These are phyloP conservation scores for Anguilla marmorata DNA, from an alignment of 2,797 vertebrate species.

Conservation along the genomic window DNA sequence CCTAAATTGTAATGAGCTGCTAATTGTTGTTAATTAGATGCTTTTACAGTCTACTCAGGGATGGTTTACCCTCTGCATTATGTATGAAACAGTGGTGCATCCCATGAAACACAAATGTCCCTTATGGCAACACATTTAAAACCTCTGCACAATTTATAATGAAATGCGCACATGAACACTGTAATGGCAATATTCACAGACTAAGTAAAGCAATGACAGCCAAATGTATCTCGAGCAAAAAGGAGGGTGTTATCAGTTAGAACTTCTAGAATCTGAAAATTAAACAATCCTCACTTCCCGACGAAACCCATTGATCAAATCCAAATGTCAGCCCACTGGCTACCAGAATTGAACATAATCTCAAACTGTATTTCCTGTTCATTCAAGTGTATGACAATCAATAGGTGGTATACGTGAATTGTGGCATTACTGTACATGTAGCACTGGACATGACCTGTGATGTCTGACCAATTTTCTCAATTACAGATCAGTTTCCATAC, in stretches of 20 bases:
- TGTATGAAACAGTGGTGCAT: background rate
- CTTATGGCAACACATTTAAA: background rate
- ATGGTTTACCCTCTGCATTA: background rate
- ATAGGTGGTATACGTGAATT: background rate
- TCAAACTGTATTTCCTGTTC: background rate
- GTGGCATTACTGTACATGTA: background rate
- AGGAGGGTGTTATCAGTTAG: too few species aligned
- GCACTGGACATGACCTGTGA: background rate
- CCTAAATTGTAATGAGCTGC: background rate
- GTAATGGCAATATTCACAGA: background rate
- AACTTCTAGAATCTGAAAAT: too few species aligned
- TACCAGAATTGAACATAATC: background rate
- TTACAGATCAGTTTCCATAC: background rate
- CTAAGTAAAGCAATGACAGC: background rate
- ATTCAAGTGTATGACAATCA: background rate
- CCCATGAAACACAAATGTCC: background rate
- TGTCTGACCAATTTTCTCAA: background rate
- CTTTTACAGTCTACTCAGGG: background rate
- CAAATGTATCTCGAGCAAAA: background rate
- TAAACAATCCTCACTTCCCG: too few species aligned
- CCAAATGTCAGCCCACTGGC: background rate
- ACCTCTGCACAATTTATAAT: background rate
- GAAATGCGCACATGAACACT: background rate
- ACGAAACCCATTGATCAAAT: too few species aligned
- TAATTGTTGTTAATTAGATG: conserved; percentile 7